Evolutionary conservation across 2,888 invertebrate genomes (phyloP), one percentile per base, ranked within the genome.

Genomic region (Dichetophora obliterata): DNA sequence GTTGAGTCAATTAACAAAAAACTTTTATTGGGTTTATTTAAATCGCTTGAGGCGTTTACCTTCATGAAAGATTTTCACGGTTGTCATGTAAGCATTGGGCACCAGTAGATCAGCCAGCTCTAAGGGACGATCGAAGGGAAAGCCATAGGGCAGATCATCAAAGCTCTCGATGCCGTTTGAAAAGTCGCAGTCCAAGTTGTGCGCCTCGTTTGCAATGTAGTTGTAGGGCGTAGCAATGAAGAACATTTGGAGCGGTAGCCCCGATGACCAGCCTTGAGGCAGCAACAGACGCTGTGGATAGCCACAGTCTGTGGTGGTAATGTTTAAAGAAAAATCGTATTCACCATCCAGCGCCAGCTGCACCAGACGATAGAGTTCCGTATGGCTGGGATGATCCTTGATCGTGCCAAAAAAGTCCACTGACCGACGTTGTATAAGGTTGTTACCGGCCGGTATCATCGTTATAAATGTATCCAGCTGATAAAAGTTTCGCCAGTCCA

Each of bases 61-160:
- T 11, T 80, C 75, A 66, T 84, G 83, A 48, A 72, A 27, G 5
- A 84, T 79, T 6, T 78, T 59, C 0, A 82, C 76, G 6, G 70
- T 11, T 34, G 78, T 76, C 80, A 82, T 81, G 66, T 48, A 76
- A 1, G 68, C 68, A 68, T 82, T 76, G 0, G 70, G 19, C 4
- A 77, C 80, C 54, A 81, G 43, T 3, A 88, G 86, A 22, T 91
- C 88, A 52, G 91, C 89, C 90, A 24, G 19, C 14, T 88, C 88
- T 82, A 93, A 90, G 8, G 90, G 89, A 80, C 92, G 91, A 85
- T 95, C 94, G 83, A 95, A 91, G 78, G 95, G 95, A 90, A 92
- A 95, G 69, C 93, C 93, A 79, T 92, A 89, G 37, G 94, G 91
- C 85, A 91, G 91, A 5, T 90, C 80, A 80, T 91, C 90, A 79